Evolutionary conservation across 2,113 vertebrate genomes (phyloP), one percentile per base, ranked within the genome.

Genomic region (Leptodactylus fuscus): DNA sequence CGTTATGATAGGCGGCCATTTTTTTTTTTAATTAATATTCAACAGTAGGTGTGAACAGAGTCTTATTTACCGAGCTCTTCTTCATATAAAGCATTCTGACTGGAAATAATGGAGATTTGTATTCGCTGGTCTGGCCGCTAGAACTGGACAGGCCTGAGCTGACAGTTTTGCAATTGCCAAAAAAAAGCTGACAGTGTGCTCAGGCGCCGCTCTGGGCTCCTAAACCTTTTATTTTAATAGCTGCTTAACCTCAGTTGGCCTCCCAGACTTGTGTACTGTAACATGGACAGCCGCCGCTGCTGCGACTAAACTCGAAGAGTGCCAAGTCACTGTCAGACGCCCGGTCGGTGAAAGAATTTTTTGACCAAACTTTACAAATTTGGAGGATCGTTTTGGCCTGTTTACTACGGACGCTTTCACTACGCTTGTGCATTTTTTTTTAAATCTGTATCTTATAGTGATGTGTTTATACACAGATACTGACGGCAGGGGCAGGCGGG

Each of bases 141-240:
- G 24, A 2, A 29, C 4, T 65, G 60, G 27, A 16, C 13, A 2
- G 18, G 12, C 58, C 58, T 27, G 58, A 65, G 60, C 29, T 32
- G 60, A 60, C n/a, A 27, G 10, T 27, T 3, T 27, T 60, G n/a
- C 12, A 12, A 3, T 27, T 55, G 51, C 20, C 51, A n/a, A n/a
- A 22, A n/a, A 55, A 27, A 27, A 27, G 53, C 22, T 58, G 53
- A 13, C 58, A 3, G 24, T 27, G 58, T 27, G 58, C 58, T 29
- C 2, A 27, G 27, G 13, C 12, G 27, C 60, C 3, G 60, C 27
- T 65, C 24, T 16, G 27, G 27, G n/a, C 55, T 24, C 60, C 29
- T 65, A 65, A 65, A 32, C 27, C 60, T 65, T 65, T 67, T 34
- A 18, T 15, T 67, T 67, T 67, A 67, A 67, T 67, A 67, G 62